Evolutionary conservation across 2,888 invertebrate genomes (phyloP).

Genomic region (Hipparchia semele): DNA sequence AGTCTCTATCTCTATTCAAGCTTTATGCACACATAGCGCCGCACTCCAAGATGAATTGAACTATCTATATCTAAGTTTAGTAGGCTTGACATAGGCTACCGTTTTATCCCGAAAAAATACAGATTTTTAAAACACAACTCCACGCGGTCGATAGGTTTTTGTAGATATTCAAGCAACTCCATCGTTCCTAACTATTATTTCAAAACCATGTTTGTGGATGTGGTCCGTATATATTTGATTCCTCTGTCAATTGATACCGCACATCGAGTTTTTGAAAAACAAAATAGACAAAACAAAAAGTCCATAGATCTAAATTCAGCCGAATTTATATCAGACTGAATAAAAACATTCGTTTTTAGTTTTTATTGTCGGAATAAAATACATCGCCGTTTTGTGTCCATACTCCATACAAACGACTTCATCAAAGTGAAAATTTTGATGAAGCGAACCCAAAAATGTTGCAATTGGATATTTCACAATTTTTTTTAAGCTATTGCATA

Average conservation of each 20-base stretch:
- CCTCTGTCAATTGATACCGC: conserved; percentile 24
- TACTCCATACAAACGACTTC: conserved; percentile 9
- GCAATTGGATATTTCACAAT: neutral
- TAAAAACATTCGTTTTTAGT: conserved; percentile 33
- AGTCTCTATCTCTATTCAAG: no score
- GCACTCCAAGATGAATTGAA: no score
- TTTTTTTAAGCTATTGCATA: neutral
- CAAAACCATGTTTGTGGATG: neutral
- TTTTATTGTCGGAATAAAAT: conserved; percentile 14
- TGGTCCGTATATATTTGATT: conserved; percentile 12
- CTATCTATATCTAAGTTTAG: no score
- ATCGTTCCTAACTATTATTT: neutral
- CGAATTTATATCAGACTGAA: conserved; percentile 35
- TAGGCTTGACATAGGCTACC: no score
- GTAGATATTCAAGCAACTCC: no score
- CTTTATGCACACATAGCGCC: no score
- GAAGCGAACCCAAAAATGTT: conserved; percentile 10
- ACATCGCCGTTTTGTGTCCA: neutral
- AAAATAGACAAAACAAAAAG: conserved; percentile 24
- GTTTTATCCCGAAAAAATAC: no score
- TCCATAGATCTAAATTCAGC: conserved; percentile 26
- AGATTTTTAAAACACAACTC: no score
- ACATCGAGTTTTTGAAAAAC: conserved; percentile 22
- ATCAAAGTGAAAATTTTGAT: conserved; percentile 2
- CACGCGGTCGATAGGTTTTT: no score